A percentile compares a stretch with the other conserved stretches of the same genome.
Conservation (phyloP, 2,797 vertebrate species). For the Malurus leucopterus region DNA sequence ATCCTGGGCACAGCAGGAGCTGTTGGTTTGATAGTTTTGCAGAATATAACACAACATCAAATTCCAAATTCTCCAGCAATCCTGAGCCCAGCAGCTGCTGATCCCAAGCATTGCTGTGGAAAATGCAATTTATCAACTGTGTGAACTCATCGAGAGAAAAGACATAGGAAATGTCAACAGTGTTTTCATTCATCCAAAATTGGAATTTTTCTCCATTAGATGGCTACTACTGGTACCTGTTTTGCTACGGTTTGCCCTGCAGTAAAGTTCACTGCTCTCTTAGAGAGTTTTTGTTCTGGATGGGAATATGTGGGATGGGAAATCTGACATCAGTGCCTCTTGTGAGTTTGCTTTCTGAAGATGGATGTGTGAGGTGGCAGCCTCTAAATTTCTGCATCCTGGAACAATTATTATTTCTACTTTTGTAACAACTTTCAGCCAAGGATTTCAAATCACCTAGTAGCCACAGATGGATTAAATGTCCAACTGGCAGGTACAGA, state of each 20-base stretch:
- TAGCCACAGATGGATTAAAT: not conserved
- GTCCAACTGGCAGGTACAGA: not conserved
- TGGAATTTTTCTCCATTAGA: accelerated
- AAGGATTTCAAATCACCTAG: not conserved
- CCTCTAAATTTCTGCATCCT: not conserved
- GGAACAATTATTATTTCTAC: not conserved
- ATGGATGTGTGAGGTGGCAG: not conserved
- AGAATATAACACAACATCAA: not conserved
- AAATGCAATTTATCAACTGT: not conserved
- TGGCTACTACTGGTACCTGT: not conserved
- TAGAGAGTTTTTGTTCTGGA: not conserved
- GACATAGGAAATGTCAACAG: not conserved
- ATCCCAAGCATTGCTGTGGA: not conserved
- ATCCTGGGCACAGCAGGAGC: not conserved
- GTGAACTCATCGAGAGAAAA: not conserved
- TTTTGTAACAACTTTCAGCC: not conserved
- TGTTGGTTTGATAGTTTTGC: not conserved
- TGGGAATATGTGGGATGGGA: not conserved
- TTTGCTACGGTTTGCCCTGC: not conserved
- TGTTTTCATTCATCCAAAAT: not conserved
- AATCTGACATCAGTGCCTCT: not conserved
- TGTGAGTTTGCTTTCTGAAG: not conserved
- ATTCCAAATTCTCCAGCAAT: not conserved
- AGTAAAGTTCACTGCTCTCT: not conserved
- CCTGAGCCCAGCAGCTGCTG: not conserved